Base-by-base conservation (phyloP, 2,888 invertebrate genomes). In the Malachius bipustulatus region DNA sequence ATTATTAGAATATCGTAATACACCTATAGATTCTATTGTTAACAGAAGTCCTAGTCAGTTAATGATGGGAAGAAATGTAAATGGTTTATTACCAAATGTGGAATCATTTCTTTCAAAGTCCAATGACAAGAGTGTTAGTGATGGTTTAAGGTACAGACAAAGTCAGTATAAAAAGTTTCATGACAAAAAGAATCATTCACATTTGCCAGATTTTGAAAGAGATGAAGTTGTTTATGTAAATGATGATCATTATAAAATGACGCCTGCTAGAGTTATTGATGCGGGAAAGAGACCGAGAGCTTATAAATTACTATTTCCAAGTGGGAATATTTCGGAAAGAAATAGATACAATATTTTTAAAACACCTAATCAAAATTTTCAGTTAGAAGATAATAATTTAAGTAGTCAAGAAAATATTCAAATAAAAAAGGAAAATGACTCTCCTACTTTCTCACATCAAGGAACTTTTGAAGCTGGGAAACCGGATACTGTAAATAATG, bases 1-100 rank as follows among this genome's bases (percentile, higher is more conserved):
- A 24, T 32, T 32, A 26, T n/a, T 6, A 19, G 24, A 19, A n/a
- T 19, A 19, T 19, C 24, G 24, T 19, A 19, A 19, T n/a, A 19
- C 24, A 8, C 6, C 24, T 8, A 19, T 19, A 8, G 6, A 19
- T 19, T 8, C 6, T n/a, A 19, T n/a, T 19, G n/a, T 19, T 19
- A 19, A 19, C n/a, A 19, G n/a, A n/a, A 8, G 6, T 8, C 24
- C 24, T 6, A 19, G 24, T n/a, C 24, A 19, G n/a, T 19, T 19
- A n/a, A 19, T 19, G 24, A 8, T 19, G 6, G 24, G 24, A 8
- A 19, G 24, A 19, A 19, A 19, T 19, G 6, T 19, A 19, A 19
- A 19, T 19, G 24, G 6, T 8, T 19, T 6, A 19, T 19, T 19
- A n/a, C 24, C 24, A 8, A n/a, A 6, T 8, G 24, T n/a, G 6